A percentile compares a stretch with the other conserved stretches of the same genome.
Conservation (phyloP, 2,888 invertebrate species). For the Drosophila koepferae region DNA sequence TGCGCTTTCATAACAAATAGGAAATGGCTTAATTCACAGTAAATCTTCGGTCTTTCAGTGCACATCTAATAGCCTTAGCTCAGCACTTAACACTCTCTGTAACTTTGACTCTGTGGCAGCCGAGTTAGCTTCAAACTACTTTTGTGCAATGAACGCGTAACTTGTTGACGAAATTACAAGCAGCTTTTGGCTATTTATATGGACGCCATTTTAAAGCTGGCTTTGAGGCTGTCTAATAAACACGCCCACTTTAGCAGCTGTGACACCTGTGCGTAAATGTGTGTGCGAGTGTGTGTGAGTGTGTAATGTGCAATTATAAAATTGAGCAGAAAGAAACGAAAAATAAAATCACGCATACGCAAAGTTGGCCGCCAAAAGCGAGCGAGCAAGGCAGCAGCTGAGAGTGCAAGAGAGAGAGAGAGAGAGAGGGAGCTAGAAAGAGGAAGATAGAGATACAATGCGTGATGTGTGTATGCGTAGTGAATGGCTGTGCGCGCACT, state of each 20-base stretch:
- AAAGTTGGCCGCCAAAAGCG: conserved; percentile 60
- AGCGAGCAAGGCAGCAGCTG: conserved; percentile 33
- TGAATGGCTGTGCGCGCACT: conserved; percentile 68
- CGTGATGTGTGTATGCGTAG: conserved; percentile 47
- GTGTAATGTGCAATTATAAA: conserved; percentile 74
- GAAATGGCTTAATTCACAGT: too few species aligned
- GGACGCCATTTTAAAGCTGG: conserved; percentile 68
- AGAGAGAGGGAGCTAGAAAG: too few species aligned
- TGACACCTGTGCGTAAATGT: conserved; percentile 47
- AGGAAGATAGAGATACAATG: conserved; percentile 1
- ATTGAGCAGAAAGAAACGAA: conserved; percentile 31
- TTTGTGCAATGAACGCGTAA: conserved; percentile 22
- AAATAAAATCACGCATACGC: conserved; percentile 71
- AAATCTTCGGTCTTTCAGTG: not conserved
- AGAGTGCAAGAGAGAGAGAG: not conserved
- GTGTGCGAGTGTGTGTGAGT: conserved; percentile 28
- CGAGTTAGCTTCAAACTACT: not conserved
- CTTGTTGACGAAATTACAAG: conserved; percentile 32
- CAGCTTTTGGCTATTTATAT: conserved; percentile 46
- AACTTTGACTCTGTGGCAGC: not conserved
- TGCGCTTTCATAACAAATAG: too few species aligned
- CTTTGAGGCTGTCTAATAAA: conserved; percentile 63
- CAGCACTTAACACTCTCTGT: not conserved
- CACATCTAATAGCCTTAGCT: not conserved
- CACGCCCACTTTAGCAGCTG: conserved; percentile 65